A percentile compares a stretch with the other conserved stretches of the same genome.
Conservation (phyloP, 2,113 vertebrate species). For the Thalassarche chlororhynchos region DNA sequence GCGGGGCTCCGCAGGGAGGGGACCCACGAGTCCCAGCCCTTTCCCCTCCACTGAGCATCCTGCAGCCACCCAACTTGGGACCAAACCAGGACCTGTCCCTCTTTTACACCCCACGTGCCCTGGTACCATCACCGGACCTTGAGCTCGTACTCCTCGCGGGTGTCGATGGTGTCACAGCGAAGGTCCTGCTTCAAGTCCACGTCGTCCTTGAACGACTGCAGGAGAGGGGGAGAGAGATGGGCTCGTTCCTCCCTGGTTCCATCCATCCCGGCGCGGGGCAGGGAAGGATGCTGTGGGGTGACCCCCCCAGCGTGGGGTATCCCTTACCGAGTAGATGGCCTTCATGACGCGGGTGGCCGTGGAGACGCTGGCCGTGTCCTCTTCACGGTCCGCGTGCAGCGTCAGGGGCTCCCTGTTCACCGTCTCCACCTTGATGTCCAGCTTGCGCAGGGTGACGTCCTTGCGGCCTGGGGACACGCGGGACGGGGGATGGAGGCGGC, state of each 20-base stretch:
- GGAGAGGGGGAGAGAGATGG: neutral
- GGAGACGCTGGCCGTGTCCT: conserved; percentile 88
- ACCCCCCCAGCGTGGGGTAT: accelerated
- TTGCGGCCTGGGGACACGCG: conserved; percentile 79
- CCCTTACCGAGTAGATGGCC: conserved; percentile 91
- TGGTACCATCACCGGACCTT: conserved; percentile 73
- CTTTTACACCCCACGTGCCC: accelerated
- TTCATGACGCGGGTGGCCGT: conserved; percentile 95
- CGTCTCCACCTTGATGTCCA: conserved; percentile 96
- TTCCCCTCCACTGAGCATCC: neutral
- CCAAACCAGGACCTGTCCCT: neutral
- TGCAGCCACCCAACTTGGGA: accelerated
- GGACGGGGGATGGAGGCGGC: too few species aligned
- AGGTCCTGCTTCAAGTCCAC: conserved; percentile 94
- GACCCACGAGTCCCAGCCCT: neutral
- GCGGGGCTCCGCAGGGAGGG: neutral
- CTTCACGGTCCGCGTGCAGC: conserved; percentile 81
- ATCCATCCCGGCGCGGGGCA: accelerated
- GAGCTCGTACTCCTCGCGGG: conserved; percentile 93
- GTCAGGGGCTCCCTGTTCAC: conserved; percentile 93
- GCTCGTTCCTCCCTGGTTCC: neutral
- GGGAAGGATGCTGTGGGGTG: too few species aligned
- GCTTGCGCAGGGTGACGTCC: conserved; percentile 91
- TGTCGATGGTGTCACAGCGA: conserved; percentile 89
- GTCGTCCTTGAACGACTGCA: conserved; percentile 93